Percentiles rank a stretch among this genome's conserved stretches.
Conservation (phyloP, 2,113 vertebrate species). For the Fulica atra region DNA sequence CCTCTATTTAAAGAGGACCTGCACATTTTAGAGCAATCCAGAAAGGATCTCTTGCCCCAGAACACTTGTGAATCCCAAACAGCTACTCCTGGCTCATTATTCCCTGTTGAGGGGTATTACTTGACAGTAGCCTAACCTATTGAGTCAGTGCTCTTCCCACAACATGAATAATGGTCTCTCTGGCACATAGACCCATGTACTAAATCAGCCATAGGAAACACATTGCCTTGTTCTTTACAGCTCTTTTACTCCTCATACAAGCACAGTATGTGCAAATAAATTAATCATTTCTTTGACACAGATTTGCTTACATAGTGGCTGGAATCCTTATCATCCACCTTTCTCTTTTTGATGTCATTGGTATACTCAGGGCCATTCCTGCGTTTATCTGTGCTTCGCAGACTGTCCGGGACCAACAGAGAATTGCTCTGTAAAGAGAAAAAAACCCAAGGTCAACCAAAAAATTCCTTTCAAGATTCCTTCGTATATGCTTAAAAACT, state of each 20-base stretch:
- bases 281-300: constrained; percentile 10
- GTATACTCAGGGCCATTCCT: constrained; percentile 85
- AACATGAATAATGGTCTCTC: neutral
- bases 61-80: neutral
- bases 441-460: constrained; percentile 40
- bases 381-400: constrained; percentile 84
- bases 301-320: constrained; percentile 84
- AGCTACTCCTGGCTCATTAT: neutral
- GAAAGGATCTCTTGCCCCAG: neutral
- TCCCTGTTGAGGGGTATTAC: neutral
- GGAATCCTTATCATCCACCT: constrained; percentile 87
- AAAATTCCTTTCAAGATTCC: constrained; percentile 19
- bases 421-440: constrained; percentile 84
- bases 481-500: constrained; percentile 15
- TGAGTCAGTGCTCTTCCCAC: neutral
- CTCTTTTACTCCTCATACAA: neutral
- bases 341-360: constrained; percentile 86
- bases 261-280: constrained; percentile 30
- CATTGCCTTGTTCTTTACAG: neutral
- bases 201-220: neutral
- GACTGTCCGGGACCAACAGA: constrained; percentile 80
- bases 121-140: neutral
- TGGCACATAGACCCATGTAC: neutral
- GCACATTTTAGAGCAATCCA: neutral
- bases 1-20: neutral